Conservation (phyloP, 2,888 invertebrate species). For the Drosophila helvetica region DNA sequence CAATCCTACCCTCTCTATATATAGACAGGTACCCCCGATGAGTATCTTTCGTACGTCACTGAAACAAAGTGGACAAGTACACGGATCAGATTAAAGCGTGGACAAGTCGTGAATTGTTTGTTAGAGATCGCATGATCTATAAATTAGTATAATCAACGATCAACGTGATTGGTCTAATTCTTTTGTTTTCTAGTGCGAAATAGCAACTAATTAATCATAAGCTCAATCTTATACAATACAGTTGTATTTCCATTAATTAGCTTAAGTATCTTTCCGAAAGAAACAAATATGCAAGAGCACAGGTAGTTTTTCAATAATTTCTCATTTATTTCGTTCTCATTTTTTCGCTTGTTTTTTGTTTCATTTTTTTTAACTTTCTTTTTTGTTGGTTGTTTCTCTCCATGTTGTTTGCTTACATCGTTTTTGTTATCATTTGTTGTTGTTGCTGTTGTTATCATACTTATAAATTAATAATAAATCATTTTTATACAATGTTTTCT, state of each 20-base stretch:
- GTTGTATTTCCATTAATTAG: slow-evolving; percentile 8
- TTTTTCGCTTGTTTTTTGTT: slow-evolving; percentile 38
- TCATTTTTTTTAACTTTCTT: slow-evolving; percentile 67
- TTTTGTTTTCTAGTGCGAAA: slow-evolving; percentile 30
- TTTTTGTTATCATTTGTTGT: slow-evolving; percentile 49
- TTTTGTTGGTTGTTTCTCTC: slow-evolving; percentile 52
- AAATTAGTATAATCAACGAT: slow-evolving; percentile 26
- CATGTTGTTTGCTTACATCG: slow-evolving; percentile 66
- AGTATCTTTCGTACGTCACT: neutral
- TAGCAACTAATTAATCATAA: slow-evolving; percentile 12
- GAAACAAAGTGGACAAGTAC: neutral
- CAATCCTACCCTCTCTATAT: neutral
- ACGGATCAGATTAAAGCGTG: slow-evolving; percentile 19
- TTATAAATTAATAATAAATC: slow-evolving; percentile 74
- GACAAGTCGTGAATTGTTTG: slow-evolving; percentile 16
- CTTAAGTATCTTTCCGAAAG: slow-evolving; percentile 1
- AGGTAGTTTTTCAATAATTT: slow-evolving; percentile 67
- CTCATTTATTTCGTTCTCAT: slow-evolving; percentile 73
- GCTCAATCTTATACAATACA: neutral
- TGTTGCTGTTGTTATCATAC: slow-evolving; percentile 57
- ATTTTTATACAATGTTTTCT: slow-evolving; percentile 79
- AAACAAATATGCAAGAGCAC: neutral
- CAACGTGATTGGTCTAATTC: slow-evolving; percentile 30
- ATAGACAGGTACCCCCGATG: neutral
- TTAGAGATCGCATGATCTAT: slow-evolving; percentile 22